Evolutionary conservation across 2,888 invertebrate species (phyloP).

Genomic region (Eulithis prunata): DNA sequence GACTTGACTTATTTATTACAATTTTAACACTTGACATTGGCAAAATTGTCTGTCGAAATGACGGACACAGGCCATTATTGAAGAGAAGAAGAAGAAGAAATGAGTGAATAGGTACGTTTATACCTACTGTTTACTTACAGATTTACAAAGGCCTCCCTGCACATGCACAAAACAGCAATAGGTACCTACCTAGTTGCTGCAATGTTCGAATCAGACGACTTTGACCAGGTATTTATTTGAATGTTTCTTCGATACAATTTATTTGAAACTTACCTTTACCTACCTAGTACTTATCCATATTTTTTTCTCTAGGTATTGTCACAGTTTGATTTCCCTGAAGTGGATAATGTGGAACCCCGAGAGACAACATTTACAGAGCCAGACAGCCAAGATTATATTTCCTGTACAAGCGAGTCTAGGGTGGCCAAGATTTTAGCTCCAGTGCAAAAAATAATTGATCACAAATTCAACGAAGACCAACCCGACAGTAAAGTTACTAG

Average conservation of each 20-base stretch:
- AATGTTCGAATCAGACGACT: constrained; percentile 81
- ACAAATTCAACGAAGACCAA: constrained; percentile 1
- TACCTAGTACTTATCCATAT: neutral
- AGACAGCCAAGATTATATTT: constrained; percentile 20
- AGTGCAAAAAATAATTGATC: constrained; percentile 11
- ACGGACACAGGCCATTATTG: too few species aligned
- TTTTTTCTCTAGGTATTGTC: constrained; percentile 64
- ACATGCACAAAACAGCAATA: too few species aligned
- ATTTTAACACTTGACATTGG: too few species aligned
- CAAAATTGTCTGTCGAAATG: too few species aligned
- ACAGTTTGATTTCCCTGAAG: constrained; percentile 70
- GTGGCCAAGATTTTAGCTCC: constrained; percentile 15
- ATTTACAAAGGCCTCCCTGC: too few species aligned
- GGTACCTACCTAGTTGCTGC: too few species aligned
- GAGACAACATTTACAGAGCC: constrained; percentile 11
- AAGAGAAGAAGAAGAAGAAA: too few species aligned
- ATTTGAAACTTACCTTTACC: too few species aligned
- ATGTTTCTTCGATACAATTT: too few species aligned
- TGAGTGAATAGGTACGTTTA: too few species aligned
- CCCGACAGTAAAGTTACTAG: neutral
- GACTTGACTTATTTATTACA: too few species aligned
- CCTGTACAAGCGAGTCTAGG: constrained; percentile 18
- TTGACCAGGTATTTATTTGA: constrained; percentile 63
- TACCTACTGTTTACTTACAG: too few species aligned
- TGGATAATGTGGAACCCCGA: constrained; percentile 24